phyloP scores from a whole-genome alignment of 2,113 vertebrate genomes.

The Rhizomys pruinosus region DNA sequence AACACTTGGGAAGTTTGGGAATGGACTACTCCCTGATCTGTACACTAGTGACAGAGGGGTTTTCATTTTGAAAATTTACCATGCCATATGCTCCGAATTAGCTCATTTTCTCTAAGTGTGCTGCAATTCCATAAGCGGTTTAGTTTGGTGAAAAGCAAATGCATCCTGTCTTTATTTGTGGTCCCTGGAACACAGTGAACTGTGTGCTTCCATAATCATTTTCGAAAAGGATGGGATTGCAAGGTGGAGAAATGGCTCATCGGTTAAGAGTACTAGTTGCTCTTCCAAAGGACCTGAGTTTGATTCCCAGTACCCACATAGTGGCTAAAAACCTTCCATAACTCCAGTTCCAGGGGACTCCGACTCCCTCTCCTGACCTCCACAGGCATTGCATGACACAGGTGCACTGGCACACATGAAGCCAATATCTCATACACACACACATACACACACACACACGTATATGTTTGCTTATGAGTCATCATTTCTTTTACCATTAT shows the following conservation, averaged over 20 bases:
- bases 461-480: not conserved
- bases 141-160: not conserved
- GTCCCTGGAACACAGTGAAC: not conserved
- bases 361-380: too few relatives aligned
- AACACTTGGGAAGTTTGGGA: not conserved
- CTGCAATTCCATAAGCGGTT: not conserved
- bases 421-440: too few relatives aligned
- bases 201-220: not conserved
- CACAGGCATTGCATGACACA: too few relatives aligned
- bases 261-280: too few relatives aligned
- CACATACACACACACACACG: too few relatives aligned
- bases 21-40: not conserved
- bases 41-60: not conserved
- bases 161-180: not conserved
- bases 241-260: too few relatives aligned
- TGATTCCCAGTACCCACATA: too few relatives aligned
- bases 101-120: not conserved
- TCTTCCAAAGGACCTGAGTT: too few relatives aligned
- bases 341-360: too few relatives aligned
- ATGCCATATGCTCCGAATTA: not conserved
- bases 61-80: slow-evolving; percentile 8
- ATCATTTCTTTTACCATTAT: not conserved
- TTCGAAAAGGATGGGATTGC: too few relatives aligned
- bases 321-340: too few relatives aligned
- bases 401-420: too few relatives aligned